phyloP scores from a whole-genome alignment of 1,140 invertebrate species.

The Plectrocnemia conspersa region DNA sequence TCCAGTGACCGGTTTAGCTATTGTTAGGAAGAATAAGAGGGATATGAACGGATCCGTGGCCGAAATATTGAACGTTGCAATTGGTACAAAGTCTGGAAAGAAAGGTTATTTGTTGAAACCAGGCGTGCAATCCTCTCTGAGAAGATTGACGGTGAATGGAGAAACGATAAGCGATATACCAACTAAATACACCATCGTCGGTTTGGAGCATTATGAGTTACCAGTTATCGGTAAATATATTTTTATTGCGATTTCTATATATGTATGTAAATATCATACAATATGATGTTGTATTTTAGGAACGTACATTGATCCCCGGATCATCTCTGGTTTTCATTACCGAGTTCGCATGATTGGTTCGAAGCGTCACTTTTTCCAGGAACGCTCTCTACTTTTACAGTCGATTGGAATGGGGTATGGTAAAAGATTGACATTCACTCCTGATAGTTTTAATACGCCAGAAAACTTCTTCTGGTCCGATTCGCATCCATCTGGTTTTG shows the following conservation, averaged over 20 bases:
- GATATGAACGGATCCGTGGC: constrained; percentile 48
- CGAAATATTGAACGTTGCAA: constrained; percentile 55
- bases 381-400: constrained; percentile 57
- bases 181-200: constrained; percentile 62
- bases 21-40: constrained; percentile 50
- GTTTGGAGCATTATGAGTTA: constrained; percentile 65
- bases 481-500: constrained; percentile 66
- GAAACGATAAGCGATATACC: constrained; percentile 59
- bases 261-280: neutral
- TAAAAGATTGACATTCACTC: constrained; percentile 68
- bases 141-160: constrained; percentile 58
- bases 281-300: constrained; percentile 48
- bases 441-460: constrained; percentile 60
- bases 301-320: constrained; percentile 68
- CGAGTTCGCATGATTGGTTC: constrained; percentile 60
- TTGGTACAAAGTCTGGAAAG: constrained; percentile 54
- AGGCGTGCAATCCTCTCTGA: constrained; percentile 56
- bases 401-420: constrained; percentile 73
- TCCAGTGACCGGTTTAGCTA: constrained; percentile 55
- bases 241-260: constrained; percentile 13
- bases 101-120: constrained; percentile 58
- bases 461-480: constrained; percentile 77
- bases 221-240: constrained; percentile 63
- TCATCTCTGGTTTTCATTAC: constrained; percentile 70
- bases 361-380: constrained; percentile 60